A percentile compares a stretch with the other conserved stretches of the same genome.
These are phyloP conservation scores for Myotis findleyi DNA, from an alignment of 2,797 vertebrate genomes.

Conservation along the genomic window DNA sequence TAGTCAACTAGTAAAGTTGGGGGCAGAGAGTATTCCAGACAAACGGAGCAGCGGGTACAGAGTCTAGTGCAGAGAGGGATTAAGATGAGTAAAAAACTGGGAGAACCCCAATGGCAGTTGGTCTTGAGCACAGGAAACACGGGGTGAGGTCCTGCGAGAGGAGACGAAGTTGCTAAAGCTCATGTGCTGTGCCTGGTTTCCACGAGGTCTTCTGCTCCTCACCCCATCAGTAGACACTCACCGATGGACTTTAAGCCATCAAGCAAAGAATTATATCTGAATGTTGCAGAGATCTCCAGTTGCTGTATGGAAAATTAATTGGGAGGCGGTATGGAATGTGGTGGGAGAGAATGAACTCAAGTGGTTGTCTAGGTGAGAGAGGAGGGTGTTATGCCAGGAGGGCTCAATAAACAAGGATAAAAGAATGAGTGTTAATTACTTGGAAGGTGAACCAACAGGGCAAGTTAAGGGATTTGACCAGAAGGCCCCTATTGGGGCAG, in stretches of 20 bases:
- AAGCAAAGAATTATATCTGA: accelerated
- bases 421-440: too few relatives aligned
- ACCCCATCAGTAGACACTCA: accelerated
- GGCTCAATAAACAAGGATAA: neutral
- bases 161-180: accelerated
- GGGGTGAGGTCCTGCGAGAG: too few relatives aligned
- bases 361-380: neutral
- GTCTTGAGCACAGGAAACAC: neutral
- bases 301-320: accelerated
- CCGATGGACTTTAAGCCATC: accelerated
- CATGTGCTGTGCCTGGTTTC: accelerated
- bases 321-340: neutral
- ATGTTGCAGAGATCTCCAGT: too few relatives aligned
- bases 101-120: neutral
- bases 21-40: neutral
- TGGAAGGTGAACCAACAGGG: neutral
- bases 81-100: neutral
- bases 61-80: neutral
- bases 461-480: too few relatives aligned
- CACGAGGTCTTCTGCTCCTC: neutral
- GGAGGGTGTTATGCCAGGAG: neutral
- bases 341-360: neutral
- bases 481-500: neutral
- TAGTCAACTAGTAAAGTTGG: neutral
- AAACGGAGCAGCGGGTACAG: neutral